Conservation (phyloP, 2,797 vertebrate species). For the Rhadinocentrus ornatus region DNA sequence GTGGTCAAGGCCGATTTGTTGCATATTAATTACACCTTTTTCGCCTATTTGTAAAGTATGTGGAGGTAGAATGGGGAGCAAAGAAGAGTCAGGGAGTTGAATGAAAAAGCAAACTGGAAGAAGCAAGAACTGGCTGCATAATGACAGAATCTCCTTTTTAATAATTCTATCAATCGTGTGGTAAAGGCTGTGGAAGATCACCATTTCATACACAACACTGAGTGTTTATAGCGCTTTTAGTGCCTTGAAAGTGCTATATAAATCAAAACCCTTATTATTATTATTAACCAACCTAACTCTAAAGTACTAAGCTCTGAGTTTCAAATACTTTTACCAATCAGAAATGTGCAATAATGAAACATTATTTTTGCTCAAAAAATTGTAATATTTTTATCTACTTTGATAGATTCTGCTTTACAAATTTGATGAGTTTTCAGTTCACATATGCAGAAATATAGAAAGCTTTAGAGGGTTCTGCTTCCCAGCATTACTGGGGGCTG, state of each 20-base stretch:
- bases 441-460: not conserved
- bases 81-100: not conserved
- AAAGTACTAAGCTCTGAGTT: not conserved
- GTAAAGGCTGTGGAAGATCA: not conserved
- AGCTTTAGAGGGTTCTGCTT: not conserved
- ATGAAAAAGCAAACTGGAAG: not conserved
- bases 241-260: too few relatives aligned
- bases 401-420: not conserved
- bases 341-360: not conserved
- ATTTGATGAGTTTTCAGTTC: not conserved
- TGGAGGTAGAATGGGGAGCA: not conserved
- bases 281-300: not conserved
- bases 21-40: not conserved
- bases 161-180: not conserved
- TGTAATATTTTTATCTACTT: not conserved
- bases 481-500: not conserved
- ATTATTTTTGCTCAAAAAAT: not conserved
- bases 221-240: too few relatives aligned
- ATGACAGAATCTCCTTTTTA: not conserved
- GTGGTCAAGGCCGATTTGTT: not conserved
- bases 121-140: not conserved
- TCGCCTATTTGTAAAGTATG: not conserved
- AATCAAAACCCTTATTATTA: too few relatives aligned
- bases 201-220: not conserved
- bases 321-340: not conserved